These are phyloP conservation scores for Mythimna vitellina DNA, from an alignment of 2,888 invertebrate species.

Conservation along the genomic window DNA sequence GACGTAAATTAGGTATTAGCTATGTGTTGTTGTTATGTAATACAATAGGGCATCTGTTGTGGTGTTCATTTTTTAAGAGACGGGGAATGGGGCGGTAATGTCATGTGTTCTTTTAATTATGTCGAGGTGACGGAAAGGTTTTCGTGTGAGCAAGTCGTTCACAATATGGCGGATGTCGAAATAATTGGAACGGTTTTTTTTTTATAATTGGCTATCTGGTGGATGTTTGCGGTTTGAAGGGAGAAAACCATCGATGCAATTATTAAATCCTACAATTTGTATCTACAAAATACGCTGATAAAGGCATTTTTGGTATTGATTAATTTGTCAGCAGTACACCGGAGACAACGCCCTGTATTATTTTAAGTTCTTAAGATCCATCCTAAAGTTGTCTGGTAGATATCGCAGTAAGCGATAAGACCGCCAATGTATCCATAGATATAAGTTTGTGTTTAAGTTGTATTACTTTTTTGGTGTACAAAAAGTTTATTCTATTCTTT, in stretches of 20 bases:
- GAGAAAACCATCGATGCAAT: neutral
- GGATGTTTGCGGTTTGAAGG: slow-evolving; percentile 20
- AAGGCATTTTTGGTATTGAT: neutral
- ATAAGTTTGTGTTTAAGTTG: no score
- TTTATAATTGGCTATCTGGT: neutral
- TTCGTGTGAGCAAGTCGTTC: neutral
- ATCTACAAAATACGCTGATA: neutral
- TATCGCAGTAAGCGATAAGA: no score
- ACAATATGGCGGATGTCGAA: slow-evolving; percentile 40
- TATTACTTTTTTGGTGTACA: no score
- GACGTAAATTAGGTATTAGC: slow-evolving; percentile 79
- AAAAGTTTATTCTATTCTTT: no score
- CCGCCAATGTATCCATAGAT: no score
- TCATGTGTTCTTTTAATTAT: slow-evolving; percentile 38
- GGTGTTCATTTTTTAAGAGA: slow-evolving; percentile 43
- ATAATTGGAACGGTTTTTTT: slow-evolving; percentile 28
- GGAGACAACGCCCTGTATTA: no score
- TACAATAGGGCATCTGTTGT: slow-evolving; percentile 60
- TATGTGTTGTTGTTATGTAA: slow-evolving; percentile 70
- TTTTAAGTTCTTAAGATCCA: no score
- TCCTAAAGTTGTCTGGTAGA: no score
- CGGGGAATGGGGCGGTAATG: slow-evolving; percentile 14
- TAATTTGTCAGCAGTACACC: no score
- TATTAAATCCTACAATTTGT: neutral
- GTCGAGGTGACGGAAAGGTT: slow-evolving; percentile 1